Percentiles rank a stretch among this genome's conserved stretches.
Evolutionary conservation across 2,888 invertebrate species (phyloP).

Genomic region (Lamproptera curius): DNA sequence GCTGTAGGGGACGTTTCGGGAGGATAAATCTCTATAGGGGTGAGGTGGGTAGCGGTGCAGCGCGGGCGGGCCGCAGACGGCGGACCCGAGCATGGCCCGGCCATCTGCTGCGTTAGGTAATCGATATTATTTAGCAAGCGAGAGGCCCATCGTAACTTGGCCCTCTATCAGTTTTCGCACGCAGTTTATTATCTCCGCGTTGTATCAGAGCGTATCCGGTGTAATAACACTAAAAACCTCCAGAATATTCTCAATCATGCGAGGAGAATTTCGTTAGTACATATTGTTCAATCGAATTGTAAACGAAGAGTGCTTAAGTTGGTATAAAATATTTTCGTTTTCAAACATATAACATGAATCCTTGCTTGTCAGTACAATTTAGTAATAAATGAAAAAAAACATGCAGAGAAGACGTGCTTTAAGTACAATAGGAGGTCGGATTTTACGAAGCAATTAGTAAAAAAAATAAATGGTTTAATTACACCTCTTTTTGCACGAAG

Average conservation of each 20-base stretch:
- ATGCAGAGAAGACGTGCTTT: too few species aligned
- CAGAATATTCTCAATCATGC: too few species aligned
- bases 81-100: slow-evolving; percentile 47
- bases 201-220: too few species aligned
- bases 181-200: slow-evolving; percentile 1
- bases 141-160: slow-evolving; percentile 32
- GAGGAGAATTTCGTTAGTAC: too few species aligned
- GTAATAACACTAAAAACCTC: too few species aligned
- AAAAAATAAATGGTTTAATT: slow-evolving; percentile 3
- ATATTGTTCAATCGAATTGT: too few species aligned
- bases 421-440: slow-evolving; percentile 2
- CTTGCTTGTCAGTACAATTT: too few species aligned
- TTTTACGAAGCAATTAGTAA: slow-evolving; percentile 5
- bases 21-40: slow-evolving; percentile 74
- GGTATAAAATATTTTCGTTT: too few species aligned
- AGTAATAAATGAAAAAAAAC: too few species aligned
- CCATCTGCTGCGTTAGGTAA: slow-evolving; percentile 74
- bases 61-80: slow-evolving; percentile 46
- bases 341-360: too few species aligned
- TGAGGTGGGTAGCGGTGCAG: slow-evolving; percentile 48
- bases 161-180: slow-evolving; percentile 19
- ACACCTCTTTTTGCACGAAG: not conserved
- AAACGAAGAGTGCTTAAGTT: too few species aligned
- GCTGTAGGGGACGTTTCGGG: slow-evolving; percentile 67
- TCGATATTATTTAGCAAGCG: slow-evolving; percentile 71